Evolutionary conservation across 2,797 vertebrate species (phyloP).

Genomic region (Onychomys torridus): DNA sequence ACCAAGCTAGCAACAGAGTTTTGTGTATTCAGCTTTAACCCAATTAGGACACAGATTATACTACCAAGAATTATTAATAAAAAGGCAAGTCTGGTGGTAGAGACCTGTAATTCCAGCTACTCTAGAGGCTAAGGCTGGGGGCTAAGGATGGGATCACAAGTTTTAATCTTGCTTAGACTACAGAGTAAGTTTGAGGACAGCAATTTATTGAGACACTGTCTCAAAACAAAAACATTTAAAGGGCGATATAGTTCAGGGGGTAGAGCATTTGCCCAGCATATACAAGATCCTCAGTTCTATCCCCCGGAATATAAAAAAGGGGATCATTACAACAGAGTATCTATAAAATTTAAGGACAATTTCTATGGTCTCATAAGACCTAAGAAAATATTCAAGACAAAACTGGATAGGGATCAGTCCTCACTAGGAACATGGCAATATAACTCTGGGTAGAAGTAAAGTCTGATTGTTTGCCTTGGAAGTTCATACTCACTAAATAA

Average conservation of each 20-base stretch:
- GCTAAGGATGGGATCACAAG: not conserved
- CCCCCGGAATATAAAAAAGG: not conserved
- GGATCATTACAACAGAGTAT: not conserved
- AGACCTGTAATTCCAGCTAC: not conserved
- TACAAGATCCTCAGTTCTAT: not conserved
- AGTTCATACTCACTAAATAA: not conserved
- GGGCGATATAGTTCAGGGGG: not conserved
- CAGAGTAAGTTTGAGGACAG: not conserved
- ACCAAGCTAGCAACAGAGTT: not conserved
- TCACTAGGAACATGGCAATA: not conserved
- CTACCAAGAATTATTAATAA: not conserved
- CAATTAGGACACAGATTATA: not conserved
- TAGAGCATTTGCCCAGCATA: not conserved
- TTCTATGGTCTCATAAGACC: not conserved
- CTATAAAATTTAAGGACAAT: not conserved
- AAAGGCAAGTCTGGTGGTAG: not conserved
- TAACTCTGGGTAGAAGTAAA: not conserved
- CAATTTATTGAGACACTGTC: not conserved
- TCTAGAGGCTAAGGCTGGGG: not conserved
- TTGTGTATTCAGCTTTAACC: not conserved
- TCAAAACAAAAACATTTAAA: not conserved
- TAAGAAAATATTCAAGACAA: not conserved
- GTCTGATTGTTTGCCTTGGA: not conserved
- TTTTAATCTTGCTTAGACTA: not conserved
- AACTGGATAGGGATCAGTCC: not conserved